phyloP scores from a whole-genome alignment of 2,888 invertebrate genomes.

The Dysmachus trigonus region DNA sequence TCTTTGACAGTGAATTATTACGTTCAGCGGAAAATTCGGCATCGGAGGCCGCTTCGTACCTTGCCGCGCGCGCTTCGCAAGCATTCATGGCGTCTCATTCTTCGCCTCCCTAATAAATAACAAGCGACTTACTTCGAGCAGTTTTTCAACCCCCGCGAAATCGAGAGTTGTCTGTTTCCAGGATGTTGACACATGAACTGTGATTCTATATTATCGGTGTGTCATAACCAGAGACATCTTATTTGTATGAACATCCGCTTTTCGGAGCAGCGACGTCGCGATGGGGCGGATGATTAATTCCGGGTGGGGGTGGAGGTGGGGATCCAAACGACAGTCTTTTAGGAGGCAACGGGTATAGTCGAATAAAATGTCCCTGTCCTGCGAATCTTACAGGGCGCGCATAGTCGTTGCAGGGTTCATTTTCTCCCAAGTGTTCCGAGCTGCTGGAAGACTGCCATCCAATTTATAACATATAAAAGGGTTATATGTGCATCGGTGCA shows the following conservation, averaged over 20 bases:
- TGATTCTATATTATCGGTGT: conserved; percentile 31
- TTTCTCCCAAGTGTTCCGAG: neutral
- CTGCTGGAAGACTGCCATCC: conserved; percentile 43
- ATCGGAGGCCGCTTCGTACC: neutral
- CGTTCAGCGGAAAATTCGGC: conserved; percentile 24
- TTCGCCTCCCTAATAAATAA: conserved; percentile 22
- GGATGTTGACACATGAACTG: conserved; percentile 41
- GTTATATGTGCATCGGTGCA: neutral
- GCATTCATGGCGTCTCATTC: neutral
- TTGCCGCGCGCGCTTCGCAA: neutral
- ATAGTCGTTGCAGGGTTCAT: neutral
- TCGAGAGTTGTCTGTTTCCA: neutral
- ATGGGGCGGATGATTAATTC: conserved; percentile 17
- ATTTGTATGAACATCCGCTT: conserved; percentile 29
- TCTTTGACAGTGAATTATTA: conserved; percentile 35
- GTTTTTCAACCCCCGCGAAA: conserved; percentile 18
- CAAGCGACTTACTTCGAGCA: conserved; percentile 7
- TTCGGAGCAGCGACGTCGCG: neutral
- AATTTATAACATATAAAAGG: conserved; percentile 43
- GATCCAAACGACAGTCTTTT: neutral
- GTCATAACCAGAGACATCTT: conserved; percentile 40
- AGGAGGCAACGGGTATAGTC: neutral
- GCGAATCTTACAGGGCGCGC: neutral
- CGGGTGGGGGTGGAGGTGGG: neutral
- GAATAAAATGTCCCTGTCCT: neutral